phyloP scores from a whole-genome alignment of 2,888 invertebrate genomes.

The Neoaliturus tenellus region DNA sequence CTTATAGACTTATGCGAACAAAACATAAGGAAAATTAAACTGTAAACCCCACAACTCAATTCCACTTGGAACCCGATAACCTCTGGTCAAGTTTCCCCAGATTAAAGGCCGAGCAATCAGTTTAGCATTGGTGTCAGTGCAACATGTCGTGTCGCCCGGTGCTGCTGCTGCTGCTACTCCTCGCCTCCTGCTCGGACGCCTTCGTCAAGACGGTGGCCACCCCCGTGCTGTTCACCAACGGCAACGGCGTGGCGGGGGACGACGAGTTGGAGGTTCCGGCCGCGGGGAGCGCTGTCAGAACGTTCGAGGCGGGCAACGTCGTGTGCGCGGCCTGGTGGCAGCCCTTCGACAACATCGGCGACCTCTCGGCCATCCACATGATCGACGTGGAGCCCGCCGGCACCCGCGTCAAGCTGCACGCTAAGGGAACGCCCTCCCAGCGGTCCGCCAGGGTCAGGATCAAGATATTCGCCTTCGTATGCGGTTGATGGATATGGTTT shows the following conservation, averaged over 20 bases:
- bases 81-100: too few relatives aligned
- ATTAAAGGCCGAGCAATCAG: too few relatives aligned
- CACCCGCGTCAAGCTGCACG: not conserved
- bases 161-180: too few relatives aligned
- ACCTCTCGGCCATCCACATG: not conserved
- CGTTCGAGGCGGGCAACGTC: not conserved
- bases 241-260: not conserved
- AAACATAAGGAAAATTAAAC: too few relatives aligned
- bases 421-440: not conserved
- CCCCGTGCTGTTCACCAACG: constrained; percentile 15
- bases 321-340: constrained; percentile 26
- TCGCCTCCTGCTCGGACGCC: not conserved
- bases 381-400: not conserved
- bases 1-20: too few relatives aligned
- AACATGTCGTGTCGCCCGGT: too few relatives aligned
- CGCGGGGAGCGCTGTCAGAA: not conserved
- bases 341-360: constrained; percentile 28
- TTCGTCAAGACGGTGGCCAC: constrained; percentile 7
- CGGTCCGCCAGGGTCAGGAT: not conserved
- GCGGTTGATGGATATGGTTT: too few relatives aligned
- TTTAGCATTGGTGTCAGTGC: too few relatives aligned
- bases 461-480: not conserved
- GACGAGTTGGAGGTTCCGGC: too few relatives aligned
- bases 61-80: too few relatives aligned
- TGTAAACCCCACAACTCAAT: too few relatives aligned